Evolutionary conservation across 2,113 vertebrate species (phyloP).

Genomic region (Lampris megalopsis): DNA sequence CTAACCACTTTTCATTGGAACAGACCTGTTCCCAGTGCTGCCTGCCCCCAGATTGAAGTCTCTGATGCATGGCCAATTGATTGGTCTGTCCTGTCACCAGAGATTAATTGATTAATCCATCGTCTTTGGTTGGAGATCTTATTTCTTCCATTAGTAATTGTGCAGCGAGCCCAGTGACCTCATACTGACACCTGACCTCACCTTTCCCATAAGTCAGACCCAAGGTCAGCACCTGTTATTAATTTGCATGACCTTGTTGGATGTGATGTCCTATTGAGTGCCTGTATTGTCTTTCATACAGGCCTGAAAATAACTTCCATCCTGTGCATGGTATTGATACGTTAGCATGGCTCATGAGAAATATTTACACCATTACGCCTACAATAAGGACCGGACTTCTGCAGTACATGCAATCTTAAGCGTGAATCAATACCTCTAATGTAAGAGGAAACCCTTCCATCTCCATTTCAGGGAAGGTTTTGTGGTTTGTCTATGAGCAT

Average conservation of each 20-base stretch:
- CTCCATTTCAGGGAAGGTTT: constrained; percentile 31
- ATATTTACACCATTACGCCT: constrained; percentile 58
- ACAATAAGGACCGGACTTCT: constrained; percentile 52
- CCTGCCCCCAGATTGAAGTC: constrained; percentile 20
- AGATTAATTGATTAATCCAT: constrained; percentile 63
- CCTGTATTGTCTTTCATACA: constrained; percentile 75
- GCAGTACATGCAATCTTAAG: constrained; percentile 34
- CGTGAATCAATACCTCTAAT: constrained; percentile 63
- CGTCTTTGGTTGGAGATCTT: constrained; percentile 45
- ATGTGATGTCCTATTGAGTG: constrained; percentile 56
- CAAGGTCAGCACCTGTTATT: constrained; percentile 62
- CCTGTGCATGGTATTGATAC: constrained; percentile 69
- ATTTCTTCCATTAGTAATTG: constrained; percentile 56
- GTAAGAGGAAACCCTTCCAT: constrained; percentile 52
- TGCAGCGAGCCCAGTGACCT: constrained; percentile 24
- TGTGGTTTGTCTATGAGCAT: constrained; percentile 46
- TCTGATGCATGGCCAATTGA: constrained; percentile 49
- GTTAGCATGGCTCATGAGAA: constrained; percentile 51
- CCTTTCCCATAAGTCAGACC: constrained; percentile 52
- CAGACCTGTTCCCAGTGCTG: constrained; percentile 28
- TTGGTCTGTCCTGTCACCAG: constrained; percentile 31
- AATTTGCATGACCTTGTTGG: constrained; percentile 66
- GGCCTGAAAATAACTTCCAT: constrained; percentile 70
- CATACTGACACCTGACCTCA: constrained; percentile 45
- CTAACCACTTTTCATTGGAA: constrained; percentile 19